Evolutionary conservation across 2,888 invertebrate species (phyloP), one percentile per base, ranked within the genome.

Genomic region (Cryptocephalus moraei): DNA sequence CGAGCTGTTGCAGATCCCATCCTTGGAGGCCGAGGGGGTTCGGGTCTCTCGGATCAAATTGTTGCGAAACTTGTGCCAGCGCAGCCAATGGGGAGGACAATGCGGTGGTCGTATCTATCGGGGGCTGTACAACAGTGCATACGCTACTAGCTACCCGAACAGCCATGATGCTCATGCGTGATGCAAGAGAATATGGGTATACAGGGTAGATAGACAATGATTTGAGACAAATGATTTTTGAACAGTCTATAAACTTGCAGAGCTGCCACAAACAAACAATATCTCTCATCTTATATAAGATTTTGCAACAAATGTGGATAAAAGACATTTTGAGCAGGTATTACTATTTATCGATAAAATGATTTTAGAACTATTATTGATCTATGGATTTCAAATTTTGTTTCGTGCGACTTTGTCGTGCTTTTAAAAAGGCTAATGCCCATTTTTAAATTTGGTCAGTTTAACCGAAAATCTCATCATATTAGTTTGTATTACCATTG

Each of bases 1-100:
- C 71, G 67, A 84, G 75, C 69, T 83, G 82, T 67, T 83, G 83
- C 61, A 83, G 74, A 67, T 84, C 84, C 82, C 82, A 82, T 70
- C 80, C 81, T 65, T 81, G 82, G 69, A 82, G 75, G 64, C 80
- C 80, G 72, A 75, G 62, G 75, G 75, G 61, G 56, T 66, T 60
- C 32, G 66, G 64, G 53, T 70, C 71, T 51, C 70, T 60, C 48
- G 64, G 66, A 56, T 71, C 71, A 56, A 71, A 67, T 57, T 71
- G 71, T 57, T 71, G 71, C 13, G 70, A 68, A 55, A 70, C 71
- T 59, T 71, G 70, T 55, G 71, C 69, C 62, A 71, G 61, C 53
- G 71, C 71, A 56, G 71, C 71, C 66, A 71, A 59, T 47, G 71
- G 70, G 51, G 69, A 69, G 59, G 69, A 61, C 59, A 70, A 63